Conservation (phyloP, 1,140 invertebrate species). For the Homarus americanus region DNA sequence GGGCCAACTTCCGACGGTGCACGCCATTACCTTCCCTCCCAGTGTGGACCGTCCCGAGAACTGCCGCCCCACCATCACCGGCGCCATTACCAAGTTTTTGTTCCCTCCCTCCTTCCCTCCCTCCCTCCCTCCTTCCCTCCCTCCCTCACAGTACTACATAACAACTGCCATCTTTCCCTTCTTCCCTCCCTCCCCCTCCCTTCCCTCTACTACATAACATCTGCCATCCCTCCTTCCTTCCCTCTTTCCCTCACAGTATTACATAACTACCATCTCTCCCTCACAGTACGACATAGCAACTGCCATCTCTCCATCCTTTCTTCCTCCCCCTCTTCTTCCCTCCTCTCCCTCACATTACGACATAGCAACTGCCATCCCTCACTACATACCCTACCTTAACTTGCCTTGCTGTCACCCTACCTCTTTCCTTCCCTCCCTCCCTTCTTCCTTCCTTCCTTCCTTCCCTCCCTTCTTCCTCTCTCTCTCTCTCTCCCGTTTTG, state of each 20-base stretch:
- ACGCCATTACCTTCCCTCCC: too few relatives aligned
- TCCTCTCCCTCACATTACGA: neutral
- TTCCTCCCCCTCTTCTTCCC: neutral
- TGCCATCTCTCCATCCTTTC: neutral
- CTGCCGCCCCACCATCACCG: too few relatives aligned
- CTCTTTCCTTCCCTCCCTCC: slow-evolving; percentile 14
- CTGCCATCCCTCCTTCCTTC: slow-evolving; percentile 14
- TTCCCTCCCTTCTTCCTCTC: slow-evolving; percentile 7
- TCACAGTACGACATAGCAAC: too few relatives aligned
- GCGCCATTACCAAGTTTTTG: neutral
- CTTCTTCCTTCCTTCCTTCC: neutral
- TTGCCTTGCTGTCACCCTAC: neutral
- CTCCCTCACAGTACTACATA: neutral
- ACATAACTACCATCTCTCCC: too few relatives aligned
- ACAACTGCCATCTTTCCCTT: neutral
- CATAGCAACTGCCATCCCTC: neutral
- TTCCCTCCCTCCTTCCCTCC: too few relatives aligned
- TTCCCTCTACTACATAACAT: neutral
- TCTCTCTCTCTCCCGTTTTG: neutral
- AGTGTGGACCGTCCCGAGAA: too few relatives aligned
- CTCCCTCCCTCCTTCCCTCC: neutral
- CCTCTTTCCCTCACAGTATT: neutral
- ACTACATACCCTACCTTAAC: neutral
- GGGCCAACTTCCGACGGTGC: too few relatives aligned
- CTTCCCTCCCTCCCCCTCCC: neutral